phyloP scores from a whole-genome alignment of 2,113 vertebrate genomes.

The Buteo buteo region DNA sequence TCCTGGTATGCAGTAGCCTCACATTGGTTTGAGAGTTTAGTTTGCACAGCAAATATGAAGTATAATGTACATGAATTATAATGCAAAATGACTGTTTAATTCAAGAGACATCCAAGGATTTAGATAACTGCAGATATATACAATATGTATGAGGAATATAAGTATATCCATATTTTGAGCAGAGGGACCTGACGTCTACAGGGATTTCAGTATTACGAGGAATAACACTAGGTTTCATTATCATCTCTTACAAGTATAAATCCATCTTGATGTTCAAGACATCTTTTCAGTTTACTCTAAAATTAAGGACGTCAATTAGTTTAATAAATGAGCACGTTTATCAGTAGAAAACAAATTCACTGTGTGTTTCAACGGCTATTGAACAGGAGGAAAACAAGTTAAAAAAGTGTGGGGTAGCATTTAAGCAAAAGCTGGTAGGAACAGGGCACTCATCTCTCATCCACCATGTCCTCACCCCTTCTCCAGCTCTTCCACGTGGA shows the following conservation, averaged over 20 bases:
- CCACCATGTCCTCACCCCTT: not conserved
- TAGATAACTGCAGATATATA: constrained; percentile 21
- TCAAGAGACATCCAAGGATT: constrained; percentile 37
- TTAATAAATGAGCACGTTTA: not conserved
- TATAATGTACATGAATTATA: constrained; percentile 24
- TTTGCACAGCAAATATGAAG: constrained; percentile 14
- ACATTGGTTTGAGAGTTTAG: not conserved
- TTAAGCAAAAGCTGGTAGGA: not conserved
- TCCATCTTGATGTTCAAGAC: not conserved
- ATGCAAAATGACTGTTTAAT: constrained; percentile 37
- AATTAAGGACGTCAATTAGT: not conserved
- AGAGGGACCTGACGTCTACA: not conserved
- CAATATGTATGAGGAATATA: constrained; percentile 42
- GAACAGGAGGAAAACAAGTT: not conserved
- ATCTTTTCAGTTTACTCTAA: not conserved
- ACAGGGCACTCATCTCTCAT: too few relatives aligned
- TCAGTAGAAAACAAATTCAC: not conserved
- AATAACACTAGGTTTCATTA: not conserved
- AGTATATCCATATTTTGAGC: not conserved
- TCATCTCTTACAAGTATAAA: not conserved
- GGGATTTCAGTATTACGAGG: not conserved
- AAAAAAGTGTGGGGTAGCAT: not conserved
- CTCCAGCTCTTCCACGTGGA: not conserved
- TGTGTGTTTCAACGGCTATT: not conserved
- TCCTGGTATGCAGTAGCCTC: not conserved